Evolutionary conservation across 1,140 invertebrate species (phyloP), one percentile per base, ranked within the genome.

Genomic region (Elysia chlorotica): DNA sequence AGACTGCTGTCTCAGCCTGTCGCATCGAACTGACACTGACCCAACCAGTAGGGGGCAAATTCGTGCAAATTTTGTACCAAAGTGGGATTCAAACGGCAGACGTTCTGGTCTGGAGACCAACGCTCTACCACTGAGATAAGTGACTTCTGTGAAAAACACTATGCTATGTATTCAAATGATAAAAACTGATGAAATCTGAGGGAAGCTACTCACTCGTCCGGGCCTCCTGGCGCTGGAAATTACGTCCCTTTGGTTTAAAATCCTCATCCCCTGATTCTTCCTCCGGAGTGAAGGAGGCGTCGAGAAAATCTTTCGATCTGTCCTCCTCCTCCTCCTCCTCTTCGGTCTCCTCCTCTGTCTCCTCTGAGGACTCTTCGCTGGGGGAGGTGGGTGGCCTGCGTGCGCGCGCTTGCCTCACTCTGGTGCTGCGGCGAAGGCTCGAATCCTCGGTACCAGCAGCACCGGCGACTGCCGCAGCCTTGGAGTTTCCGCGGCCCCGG

Each of bases 221-320:
- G 17, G 77, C 79, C 41, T 78, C 82, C 35, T 80, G 78, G 54
- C 82, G 62, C 48, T 71, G 72, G 19, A 81, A 78, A 76, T 85
- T 83, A 37, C 81, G 73, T 31, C 83, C 83, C 41, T 81, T 79
- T 6, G 74, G 62, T 21, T 76, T 78, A 33, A 77, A 79, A 17
- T 81, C 79, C 35, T 79, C 80, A 59, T 82, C 83, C 23, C 73
- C 74, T 6, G 71, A 66, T n/a, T 79, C 80, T 28, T 75, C 74
- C 53, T 80, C 77, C 0, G 77, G 65, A 4, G 68, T 73, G n/a
- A 79, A 71, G n/a, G 56, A 62, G 6, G 36, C 4, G 30, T 71
- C 57, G 17, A 71, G 28, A n/a, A 63, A 71, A 63, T 71, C 23
- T 25, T 63, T 56, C 19, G 75, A 75, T 54, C 72, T 56, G 23